Evolutionary conservation across 2,888 invertebrate species (phyloP).

Genomic region (Furcula furcula): DNA sequence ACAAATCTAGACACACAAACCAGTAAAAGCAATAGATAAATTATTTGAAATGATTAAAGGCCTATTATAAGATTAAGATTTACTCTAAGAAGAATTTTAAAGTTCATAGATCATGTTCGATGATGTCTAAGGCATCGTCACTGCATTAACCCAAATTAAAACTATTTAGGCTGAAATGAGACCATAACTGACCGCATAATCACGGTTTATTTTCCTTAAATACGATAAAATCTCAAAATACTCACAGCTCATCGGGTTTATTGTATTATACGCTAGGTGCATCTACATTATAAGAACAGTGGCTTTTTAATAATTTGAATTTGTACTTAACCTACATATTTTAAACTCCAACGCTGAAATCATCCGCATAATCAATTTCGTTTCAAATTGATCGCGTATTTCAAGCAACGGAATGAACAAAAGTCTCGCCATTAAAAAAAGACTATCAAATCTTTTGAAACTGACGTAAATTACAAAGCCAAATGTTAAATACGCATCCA

Average conservation of each 20-base stretch:
- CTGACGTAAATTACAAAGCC: slow-evolving; percentile 26
- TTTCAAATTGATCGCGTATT: slow-evolving; percentile 43
- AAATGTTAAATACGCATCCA: slow-evolving; percentile 21
- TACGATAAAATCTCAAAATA: slow-evolving; percentile 82
- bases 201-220: slow-evolving; percentile 60
- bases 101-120: slow-evolving; percentile 49
- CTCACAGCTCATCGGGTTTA: slow-evolving; percentile 82
- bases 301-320: slow-evolving; percentile 78
- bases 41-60: slow-evolving; percentile 35
- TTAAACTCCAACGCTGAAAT: slow-evolving; percentile 61
- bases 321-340: slow-evolving; percentile 78
- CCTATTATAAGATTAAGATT: slow-evolving; percentile 40
- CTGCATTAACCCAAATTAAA: slow-evolving; percentile 62
- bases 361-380: slow-evolving; percentile 47
- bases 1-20: slow-evolving; percentile 28
- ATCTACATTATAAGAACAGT: slow-evolving; percentile 81
- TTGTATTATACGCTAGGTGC: slow-evolving; percentile 80
- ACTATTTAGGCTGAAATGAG: slow-evolving; percentile 75
- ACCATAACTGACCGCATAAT: slow-evolving; percentile 64
- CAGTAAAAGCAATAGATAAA: slow-evolving; percentile 11
- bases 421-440: slow-evolving; percentile 21
- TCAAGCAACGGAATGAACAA: slow-evolving; percentile 30
- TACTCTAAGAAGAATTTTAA: slow-evolving; percentile 46
- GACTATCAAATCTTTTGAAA: slow-evolving; percentile 25
- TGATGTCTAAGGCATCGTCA: slow-evolving; percentile 56